A percentile compares a stretch with the other conserved stretches of the same genome.
Conservation (phyloP, 2,888 invertebrate genomes). For the Heliconius aoede region DNA sequence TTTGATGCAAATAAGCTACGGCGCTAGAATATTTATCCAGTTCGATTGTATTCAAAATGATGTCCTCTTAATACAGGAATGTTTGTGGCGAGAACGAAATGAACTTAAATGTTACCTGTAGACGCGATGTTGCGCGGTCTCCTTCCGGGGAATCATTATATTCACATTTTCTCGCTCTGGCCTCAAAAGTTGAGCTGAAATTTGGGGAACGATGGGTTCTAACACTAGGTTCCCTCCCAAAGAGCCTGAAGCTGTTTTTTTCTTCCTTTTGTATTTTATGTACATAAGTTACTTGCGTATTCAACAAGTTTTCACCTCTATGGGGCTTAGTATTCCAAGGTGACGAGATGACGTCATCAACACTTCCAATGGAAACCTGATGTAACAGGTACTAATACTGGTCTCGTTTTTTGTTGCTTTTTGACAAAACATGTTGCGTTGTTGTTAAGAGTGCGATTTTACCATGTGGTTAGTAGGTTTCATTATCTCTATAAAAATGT, state of each 20-base stretch:
- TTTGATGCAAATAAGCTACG: background rate
- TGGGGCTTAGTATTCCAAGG: slow-evolving; percentile 14
- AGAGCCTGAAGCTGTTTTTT: too few species aligned
- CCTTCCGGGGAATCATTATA: too few species aligned
- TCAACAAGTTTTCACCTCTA: background rate
- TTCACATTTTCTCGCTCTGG: too few species aligned
- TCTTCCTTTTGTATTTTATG: background rate
- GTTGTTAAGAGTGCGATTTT: background rate
- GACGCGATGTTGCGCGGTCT: too few species aligned
- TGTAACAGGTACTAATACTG: background rate
- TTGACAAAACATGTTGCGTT: background rate
- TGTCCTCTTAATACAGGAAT: background rate
- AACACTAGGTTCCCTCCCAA: background rate
- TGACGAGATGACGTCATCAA: slow-evolving; percentile 3
- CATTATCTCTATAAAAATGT: too few species aligned
- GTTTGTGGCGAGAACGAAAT: background rate
- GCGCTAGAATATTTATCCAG: slow-evolving; percentile 12
- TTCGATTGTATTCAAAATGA: slow-evolving; percentile 7
- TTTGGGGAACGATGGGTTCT: background rate
- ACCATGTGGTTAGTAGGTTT: too few species aligned
- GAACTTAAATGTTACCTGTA: too few species aligned
- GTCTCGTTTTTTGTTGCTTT: slow-evolving; percentile 3
- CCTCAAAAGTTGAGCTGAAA: too few species aligned
- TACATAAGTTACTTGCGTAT: background rate
- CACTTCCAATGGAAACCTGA: slow-evolving; percentile 26